Conservation (phyloP, 2,888 invertebrate species). For the Troides oblongomaculatus region DNA sequence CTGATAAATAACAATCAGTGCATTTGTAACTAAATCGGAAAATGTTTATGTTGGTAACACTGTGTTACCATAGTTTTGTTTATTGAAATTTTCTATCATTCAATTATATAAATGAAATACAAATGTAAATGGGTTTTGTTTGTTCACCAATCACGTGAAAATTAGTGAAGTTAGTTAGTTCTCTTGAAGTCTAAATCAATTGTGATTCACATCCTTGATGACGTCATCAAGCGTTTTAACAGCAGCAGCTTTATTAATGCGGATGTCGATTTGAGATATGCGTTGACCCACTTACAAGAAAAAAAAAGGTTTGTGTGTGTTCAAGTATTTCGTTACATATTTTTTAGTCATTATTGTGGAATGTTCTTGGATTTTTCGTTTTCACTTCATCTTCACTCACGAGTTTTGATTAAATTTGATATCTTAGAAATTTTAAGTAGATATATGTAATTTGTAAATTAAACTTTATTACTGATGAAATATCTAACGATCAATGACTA, state of each 20-base stretch:
- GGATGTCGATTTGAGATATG: conserved; percentile 15
- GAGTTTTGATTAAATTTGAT: neutral
- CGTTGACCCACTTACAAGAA: conserved; percentile 14
- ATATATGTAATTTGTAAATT: no score
- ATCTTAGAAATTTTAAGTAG: no score
- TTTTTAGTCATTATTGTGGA: conserved; percentile 8
- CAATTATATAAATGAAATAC: no score
- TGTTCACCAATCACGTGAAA: no score
- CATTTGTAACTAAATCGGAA: no score
- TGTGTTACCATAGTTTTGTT: no score
- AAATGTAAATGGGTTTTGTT: no score
- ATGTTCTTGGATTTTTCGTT: neutral
- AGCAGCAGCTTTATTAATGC: conserved; percentile 8
- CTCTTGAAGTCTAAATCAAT: neutral
- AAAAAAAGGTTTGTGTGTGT: conserved; percentile 2
- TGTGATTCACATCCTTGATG: neutral
- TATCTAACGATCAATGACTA: neutral
- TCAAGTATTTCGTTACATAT: conserved; percentile 10
- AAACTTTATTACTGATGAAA: neutral
- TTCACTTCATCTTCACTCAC: neutral
- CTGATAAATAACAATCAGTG: no score
- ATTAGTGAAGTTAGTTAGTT: neutral
- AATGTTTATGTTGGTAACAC: no score
- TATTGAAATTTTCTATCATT: no score
- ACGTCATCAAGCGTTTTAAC: neutral